A percentile compares a stretch with the other conserved stretches of the same genome.
Conservation (phyloP, 2,888 invertebrate genomes). For the Mesoligia furuncula region DNA sequence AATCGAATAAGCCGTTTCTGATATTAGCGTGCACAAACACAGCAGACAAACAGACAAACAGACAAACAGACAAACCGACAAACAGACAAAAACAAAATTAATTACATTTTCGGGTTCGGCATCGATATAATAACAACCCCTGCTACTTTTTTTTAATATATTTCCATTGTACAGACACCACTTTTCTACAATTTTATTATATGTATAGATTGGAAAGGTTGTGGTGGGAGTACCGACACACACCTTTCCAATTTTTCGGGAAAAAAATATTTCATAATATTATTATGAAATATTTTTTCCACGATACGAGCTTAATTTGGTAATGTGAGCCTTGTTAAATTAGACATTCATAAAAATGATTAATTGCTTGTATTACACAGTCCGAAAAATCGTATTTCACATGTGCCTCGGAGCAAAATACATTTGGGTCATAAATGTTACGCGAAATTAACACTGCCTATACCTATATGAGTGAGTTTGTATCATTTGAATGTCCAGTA, state of each 20-base stretch:
- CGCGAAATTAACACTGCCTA: constrained; percentile 2
- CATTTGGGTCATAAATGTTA: not conserved
- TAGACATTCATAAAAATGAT: constrained; percentile 32
- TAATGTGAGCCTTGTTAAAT: constrained; percentile 35
- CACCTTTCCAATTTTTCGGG: constrained; percentile 18
- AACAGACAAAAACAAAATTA: too few relatives aligned
- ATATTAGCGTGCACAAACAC: too few relatives aligned
- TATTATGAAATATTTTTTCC: constrained; percentile 10
- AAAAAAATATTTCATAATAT: too few relatives aligned
- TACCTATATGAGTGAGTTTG: not conserved
- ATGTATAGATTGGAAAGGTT: too few relatives aligned
- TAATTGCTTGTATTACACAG: constrained; percentile 31
- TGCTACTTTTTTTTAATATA: too few relatives aligned
- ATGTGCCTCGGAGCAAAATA: constrained; percentile 11
- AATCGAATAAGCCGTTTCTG: too few relatives aligned
- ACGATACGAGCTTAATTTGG: constrained; percentile 19
- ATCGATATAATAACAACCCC: too few relatives aligned
- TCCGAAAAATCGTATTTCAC: constrained; percentile 27
- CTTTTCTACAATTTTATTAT: too few relatives aligned
- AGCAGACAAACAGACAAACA: too few relatives aligned
- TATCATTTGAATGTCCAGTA: not conserved
- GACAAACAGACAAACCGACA: too few relatives aligned
- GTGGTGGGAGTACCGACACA: not conserved
- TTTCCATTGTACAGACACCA: too few relatives aligned
- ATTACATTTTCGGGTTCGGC: too few relatives aligned